phyloP scores from a whole-genome alignment of 53 echinoderm and acorn worm genomes.

The Holothuria leucospilota region DNA sequence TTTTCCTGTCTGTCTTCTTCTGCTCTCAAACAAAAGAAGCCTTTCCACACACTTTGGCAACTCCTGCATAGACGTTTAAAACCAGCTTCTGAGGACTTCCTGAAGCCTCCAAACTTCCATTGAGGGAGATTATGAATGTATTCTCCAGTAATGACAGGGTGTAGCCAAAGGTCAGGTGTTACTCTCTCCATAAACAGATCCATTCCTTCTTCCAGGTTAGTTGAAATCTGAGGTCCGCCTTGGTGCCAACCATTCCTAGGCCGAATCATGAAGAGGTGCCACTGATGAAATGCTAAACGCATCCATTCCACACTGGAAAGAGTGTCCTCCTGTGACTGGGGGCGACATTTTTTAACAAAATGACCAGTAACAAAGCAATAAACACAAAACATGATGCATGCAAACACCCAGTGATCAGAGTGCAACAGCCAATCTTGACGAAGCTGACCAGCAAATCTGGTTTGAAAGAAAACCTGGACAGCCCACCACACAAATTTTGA shows the following conservation, averaged over 20 bases:
- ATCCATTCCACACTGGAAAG: slow-evolving; percentile 77
- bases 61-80: slow-evolving; percentile 13
- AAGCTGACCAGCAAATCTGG: slow-evolving; percentile 61
- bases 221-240: slow-evolving; percentile 51
- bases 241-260: slow-evolving; percentile 55
- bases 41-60: slow-evolving; percentile 9
- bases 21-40: background rate
- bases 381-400: slow-evolving; percentile 55
- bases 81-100: background rate
- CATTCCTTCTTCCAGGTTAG: slow-evolving; percentile 70
- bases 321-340: slow-evolving; percentile 51
- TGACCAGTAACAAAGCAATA: slow-evolving; percentile 70
- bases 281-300: slow-evolving; percentile 61
- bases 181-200: slow-evolving; percentile 74
- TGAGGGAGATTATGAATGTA: slow-evolving; percentile 83
- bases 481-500: slow-evolving; percentile 66
- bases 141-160: slow-evolving; percentile 71
- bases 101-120: slow-evolving; percentile 73
- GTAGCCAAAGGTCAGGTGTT: slow-evolving; percentile 85
- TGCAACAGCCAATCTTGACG: slow-evolving; percentile 83
- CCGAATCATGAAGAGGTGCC: slow-evolving; percentile 79
- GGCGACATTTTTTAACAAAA: slow-evolving; percentile 56
- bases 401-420: slow-evolving; percentile 51
- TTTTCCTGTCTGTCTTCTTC: background rate
- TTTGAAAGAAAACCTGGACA: slow-evolving; percentile 61